A percentile compares a stretch with the other conserved stretches of the same genome.
phyloP scores from a whole-genome alignment of 1,140 invertebrate genomes.

The Panulirus ornatus region DNA sequence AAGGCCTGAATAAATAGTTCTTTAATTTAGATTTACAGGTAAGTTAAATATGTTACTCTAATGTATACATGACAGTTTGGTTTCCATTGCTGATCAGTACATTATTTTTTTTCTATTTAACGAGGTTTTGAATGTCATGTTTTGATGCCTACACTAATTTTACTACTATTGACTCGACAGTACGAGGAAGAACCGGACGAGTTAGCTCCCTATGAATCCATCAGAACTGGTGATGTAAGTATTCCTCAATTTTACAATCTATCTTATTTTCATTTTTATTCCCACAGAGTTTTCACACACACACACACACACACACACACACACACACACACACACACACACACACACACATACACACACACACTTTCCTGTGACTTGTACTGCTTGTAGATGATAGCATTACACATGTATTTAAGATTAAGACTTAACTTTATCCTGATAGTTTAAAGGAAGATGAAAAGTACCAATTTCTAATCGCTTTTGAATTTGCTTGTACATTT shows the following conservation, averaged over 20 bases:
- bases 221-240: not conserved
- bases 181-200: not conserved
- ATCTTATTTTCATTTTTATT: not conserved
- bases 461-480: too few species aligned
- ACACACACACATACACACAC: conserved; percentile 21
- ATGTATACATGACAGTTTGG: too few species aligned
- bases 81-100: too few species aligned
- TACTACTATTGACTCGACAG: not conserved
- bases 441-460: too few species aligned
- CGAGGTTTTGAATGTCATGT: too few species aligned
- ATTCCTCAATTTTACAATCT: not conserved
- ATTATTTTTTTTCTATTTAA: too few species aligned
- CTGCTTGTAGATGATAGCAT: not conserved
- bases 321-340: conserved; percentile 1
- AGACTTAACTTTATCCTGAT: too few species aligned
- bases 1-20: too few species aligned
- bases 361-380: not conserved
- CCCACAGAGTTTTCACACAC: not conserved
- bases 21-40: too few species aligned
- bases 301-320: not conserved
- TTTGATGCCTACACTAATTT: not conserved
- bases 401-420: not conserved
- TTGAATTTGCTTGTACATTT: too few species aligned
- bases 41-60: too few species aligned
- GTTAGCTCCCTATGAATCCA: not conserved